Evolutionary conservation across 2,113 vertebrate genomes (phyloP), one percentile per base, ranked within the genome.

Genomic region (Zootoca vivipara): DNA sequence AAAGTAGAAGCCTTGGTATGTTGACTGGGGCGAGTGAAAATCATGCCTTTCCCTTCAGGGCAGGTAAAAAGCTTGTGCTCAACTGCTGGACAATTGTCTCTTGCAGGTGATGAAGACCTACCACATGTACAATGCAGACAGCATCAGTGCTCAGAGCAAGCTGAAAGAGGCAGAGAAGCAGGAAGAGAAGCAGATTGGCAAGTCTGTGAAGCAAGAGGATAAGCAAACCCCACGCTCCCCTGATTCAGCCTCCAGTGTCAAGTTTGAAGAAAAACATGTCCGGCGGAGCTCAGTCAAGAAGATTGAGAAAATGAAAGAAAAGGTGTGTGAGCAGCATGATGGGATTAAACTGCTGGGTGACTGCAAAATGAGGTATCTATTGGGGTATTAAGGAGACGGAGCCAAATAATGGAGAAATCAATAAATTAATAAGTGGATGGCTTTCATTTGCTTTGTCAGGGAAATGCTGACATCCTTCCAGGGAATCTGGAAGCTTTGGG

Each of bases 301-400:
- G 94, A 99, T 99, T 0, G 99, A 99, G 95, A 99, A 99, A 92
- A 99, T 99, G 99, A 99, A 99, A 94, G 99, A 99, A 95, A 99
- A 99, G 98, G 99, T 99, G 90, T 0, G 12, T 74, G 0, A 12
- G 0, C 1, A 2, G 5, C 2, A 0, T n/a, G 22, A 12, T 40
- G 62, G 0, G 30, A 33, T 67, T 72, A 82, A 62, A 26, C 15
- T 46, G 64, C n/a, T 83, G 22, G n/a, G 4, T 62, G 35, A 46
- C 70, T 26, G 65, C 33, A 24, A 69, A 6, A 35, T 73, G n/a
- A 22, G 10, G 2, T 52, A 75, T 67, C 35, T 64, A 56, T 38
- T 12, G 18, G 33, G 35, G 33, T 33, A 46, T 78, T 70, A 70
- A 70, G 33, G 79, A 22, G 40, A 52, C 46, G n/a, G 7, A 40